phyloP scores from a whole-genome alignment of 2,113 vertebrate species.

The Paradisaea rubra region DNA sequence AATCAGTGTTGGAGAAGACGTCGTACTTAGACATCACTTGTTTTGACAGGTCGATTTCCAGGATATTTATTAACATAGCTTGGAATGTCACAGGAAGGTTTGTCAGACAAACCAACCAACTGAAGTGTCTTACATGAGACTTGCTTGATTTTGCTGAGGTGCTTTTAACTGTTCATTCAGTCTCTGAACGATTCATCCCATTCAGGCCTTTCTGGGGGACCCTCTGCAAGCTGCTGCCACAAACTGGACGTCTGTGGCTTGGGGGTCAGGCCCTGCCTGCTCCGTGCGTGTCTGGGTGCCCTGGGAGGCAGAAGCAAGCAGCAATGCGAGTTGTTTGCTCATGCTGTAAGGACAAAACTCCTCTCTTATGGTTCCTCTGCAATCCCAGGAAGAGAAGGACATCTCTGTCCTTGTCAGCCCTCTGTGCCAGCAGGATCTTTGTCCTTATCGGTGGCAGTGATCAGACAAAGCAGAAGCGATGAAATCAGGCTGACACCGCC shows the following conservation, averaged over 20 bases:
- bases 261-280: background rate
- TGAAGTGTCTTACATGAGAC: background rate
- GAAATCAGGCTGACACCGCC: background rate
- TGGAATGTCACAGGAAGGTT: background rate
- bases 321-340: background rate
- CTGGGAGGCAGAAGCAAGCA: background rate
- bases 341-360: background rate
- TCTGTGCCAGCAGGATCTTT: background rate
- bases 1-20: background rate
- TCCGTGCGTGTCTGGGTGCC: background rate
- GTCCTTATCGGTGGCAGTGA: fast-evolving
- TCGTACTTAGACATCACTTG: fast-evolving
- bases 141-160: background rate
- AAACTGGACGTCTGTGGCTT: background rate
- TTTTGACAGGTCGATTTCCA: background rate
- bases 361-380: background rate
- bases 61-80: background rate
- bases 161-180: background rate
- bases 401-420: background rate
- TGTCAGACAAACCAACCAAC: background rate
- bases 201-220: background rate
- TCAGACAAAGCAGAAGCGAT: background rate
- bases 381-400: background rate
- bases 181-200: background rate
- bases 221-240: background rate